Evolutionary conservation across 2,888 invertebrate species (phyloP), one percentile per base, ranked within the genome.

Genomic region (Pemphredon lugubris): DNA sequence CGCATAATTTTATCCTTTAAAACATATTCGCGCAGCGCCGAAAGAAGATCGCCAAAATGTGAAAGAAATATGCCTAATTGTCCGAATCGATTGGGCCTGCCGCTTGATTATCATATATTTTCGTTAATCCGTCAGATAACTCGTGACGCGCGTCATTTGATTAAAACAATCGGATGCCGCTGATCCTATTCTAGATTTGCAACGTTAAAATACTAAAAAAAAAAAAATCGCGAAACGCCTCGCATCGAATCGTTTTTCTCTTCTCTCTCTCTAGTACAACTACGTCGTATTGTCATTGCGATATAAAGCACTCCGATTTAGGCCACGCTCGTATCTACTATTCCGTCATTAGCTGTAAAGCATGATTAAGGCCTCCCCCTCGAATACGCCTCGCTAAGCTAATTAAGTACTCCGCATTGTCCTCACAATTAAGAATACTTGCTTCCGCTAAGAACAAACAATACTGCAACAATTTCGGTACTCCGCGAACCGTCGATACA

Each of bases 401-500:
- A 40, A 47, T 63, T 63, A 55, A 63, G 63, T 63, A 55, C 63
- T 63, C 11, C 23, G 45, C 20, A 7, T 45, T 20, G 20, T n/a
- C 11, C 21, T 4, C 20, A 11, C 5, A n/a, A 18, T 13, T 37
- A 13, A 37, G 37, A 2, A 37, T 37, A 37, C 37, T 37, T 37
- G 37, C n/a, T n/a, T n/a, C n/a, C n/a, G n/a, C n/a, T n/a, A n/a
- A n/a, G 4, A 13, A 11, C 37, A 40, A 40, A 16, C 4, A 40
- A 40, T 1, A 13, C 9, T 37, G n/a, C 11, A 11, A n/a, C 4
- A 0, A 37, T 37, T 13, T 37, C 2, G 37, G n/a, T 13, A 4
- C n/a, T 37, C 37, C n/a, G n/a, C 1, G 4, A n/a, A 30, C 7
- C 6, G 9, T 30, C 30, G 30, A 2, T n/a, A n/a, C n/a, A n/a